Conservation (phyloP, 2,113 vertebrate genomes). For the Ornithorhynchus anatinus region DNA sequence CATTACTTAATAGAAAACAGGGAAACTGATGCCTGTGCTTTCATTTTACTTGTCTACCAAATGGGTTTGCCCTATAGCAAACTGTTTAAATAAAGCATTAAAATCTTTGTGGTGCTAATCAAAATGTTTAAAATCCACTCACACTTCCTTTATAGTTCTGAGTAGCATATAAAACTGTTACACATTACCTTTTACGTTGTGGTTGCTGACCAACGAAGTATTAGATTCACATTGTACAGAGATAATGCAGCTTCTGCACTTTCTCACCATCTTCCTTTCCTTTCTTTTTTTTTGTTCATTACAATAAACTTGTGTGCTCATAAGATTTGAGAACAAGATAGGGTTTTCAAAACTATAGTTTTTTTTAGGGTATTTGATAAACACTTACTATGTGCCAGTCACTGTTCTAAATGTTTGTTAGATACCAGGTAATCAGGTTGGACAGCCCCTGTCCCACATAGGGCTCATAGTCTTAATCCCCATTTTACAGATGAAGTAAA, state of each 20-base stretch:
- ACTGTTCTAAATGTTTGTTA: too few species aligned
- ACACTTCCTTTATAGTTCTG: slow-evolving; percentile 70
- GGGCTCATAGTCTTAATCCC: too few species aligned
- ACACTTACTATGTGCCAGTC: too few species aligned
- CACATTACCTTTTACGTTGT: slow-evolving; percentile 66
- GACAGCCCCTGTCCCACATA: too few species aligned
- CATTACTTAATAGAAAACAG: slow-evolving; percentile 82
- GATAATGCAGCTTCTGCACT: slow-evolving; percentile 50
- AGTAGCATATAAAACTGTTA: slow-evolving; percentile 66
- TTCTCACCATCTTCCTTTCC: slow-evolving; percentile 21
- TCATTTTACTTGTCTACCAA: slow-evolving; percentile 77
- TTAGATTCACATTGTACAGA: slow-evolving; percentile 32
- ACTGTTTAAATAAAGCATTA: slow-evolving; percentile 81
- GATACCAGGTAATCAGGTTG: too few species aligned
- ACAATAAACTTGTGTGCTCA: too few species aligned
- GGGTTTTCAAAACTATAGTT: too few species aligned
- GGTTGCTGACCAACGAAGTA: slow-evolving; percentile 66
- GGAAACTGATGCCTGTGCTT: slow-evolving; percentile 69
- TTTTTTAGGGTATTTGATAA: too few species aligned
- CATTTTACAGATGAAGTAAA: too few species aligned
- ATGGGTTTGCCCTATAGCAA: slow-evolving; percentile 82
- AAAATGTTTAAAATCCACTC: slow-evolving; percentile 79
- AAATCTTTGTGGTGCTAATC: slow-evolving; percentile 79
- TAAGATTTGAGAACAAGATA: too few species aligned
- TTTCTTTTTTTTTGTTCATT: background rate